Conservation (phyloP, 2,113 vertebrate species). For the Corythornis vintsioides region DNA sequence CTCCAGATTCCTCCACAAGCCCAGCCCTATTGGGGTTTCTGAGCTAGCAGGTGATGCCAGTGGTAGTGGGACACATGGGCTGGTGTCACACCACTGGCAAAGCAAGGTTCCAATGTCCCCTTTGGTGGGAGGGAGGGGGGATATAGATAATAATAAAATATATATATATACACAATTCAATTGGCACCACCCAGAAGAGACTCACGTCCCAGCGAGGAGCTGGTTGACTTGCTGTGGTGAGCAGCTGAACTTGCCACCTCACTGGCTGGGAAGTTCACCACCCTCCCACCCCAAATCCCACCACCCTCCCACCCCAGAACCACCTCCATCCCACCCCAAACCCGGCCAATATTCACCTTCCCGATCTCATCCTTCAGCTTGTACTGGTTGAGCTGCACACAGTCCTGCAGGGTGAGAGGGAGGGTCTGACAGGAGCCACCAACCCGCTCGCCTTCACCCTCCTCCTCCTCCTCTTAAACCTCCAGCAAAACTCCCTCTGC, state of each 20-base stretch:
- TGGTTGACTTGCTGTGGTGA: accelerated
- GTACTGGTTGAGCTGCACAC: slow-evolving; percentile 98
- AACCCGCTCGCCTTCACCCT: neutral
- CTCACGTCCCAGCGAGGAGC: accelerated
- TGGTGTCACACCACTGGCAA: neutral
- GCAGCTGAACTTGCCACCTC: neutral
- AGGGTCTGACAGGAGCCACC: neutral
- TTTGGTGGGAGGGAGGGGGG: neutral
- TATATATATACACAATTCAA: neutral
- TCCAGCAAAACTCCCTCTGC: neutral
- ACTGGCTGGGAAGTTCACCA: accelerated
- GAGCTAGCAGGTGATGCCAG: neutral
- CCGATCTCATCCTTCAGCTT: slow-evolving; percentile 98
- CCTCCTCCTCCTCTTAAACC: neutral
- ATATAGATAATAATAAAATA: neutral
- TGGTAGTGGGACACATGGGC: accelerated
- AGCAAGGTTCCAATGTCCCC: neutral
- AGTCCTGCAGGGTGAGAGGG: slow-evolving; percentile 79
- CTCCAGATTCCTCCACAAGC: neutral
- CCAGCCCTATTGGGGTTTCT: accelerated
- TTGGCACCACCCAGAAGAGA: neutral
- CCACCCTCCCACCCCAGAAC: neutral
- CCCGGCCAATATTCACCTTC: slow-evolving; percentile 80
- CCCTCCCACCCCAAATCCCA: neutral
- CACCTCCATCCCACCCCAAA: neutral